Evolutionary conservation across 1,140 invertebrate species (phyloP), one percentile per base, ranked within the genome.

Genomic region (Habropoda laboriosa): DNA sequence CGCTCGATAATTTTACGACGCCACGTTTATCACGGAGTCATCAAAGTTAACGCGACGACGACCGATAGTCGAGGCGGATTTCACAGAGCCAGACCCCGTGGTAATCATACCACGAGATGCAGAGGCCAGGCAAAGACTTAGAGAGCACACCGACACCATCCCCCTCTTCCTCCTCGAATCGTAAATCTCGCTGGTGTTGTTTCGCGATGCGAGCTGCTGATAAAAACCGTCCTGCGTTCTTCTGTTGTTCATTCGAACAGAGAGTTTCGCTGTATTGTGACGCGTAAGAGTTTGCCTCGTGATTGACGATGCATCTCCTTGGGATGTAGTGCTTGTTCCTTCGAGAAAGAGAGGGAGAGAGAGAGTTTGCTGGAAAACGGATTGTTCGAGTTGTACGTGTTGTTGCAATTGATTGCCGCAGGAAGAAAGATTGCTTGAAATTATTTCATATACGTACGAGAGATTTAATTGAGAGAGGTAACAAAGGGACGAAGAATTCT

Each of bases 11-110:
- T 84, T 84, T 61, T 51, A 75, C 70, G 58, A 74, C 38, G 70
- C 45, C 40, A 13, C 40, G 49, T 74, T 83, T 84, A 83, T 84
- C 81, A 75, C 57, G 45, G 49, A 71, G 47, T 83, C 74, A 83
- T 83, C 81, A 80, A 71, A 75, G 75, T 38, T 57, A 68, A 67
- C 49, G 49, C 38, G 49, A 21, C 38, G 49, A 21, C 75, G 81
- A 74, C 78, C 70, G 81, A 84, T 83, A 61, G 75, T 24, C 30
- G n/a, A 45, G 75, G 16, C 10, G 51, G 66, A 70, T 77, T 42
- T 66, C 73, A 47, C 64, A 21, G 64, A 35, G 21, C 63, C 24
- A 24, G 63, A 51, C 12, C 18, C 35, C 51, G 24, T 35, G 53
- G 45, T 38, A 63, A 74, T 55, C 60, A 40, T 66, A n/a, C n/a